Evolutionary conservation across 2,797 vertebrate genomes (phyloP), one percentile per base, ranked within the genome.

Genomic region (Anguilla obscura): DNA sequence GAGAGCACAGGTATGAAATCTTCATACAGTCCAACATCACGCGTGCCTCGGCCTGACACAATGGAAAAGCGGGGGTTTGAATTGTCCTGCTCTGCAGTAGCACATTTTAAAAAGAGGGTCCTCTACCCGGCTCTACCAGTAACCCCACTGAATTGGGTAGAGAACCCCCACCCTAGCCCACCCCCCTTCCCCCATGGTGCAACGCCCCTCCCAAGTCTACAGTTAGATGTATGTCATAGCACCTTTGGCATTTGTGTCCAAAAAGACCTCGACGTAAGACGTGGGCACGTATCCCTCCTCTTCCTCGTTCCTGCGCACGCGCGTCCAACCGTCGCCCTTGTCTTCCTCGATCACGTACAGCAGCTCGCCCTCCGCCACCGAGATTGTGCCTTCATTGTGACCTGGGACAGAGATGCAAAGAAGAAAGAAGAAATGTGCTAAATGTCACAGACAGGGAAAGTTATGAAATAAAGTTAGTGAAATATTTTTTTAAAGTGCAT

Each of bases 211-310:
- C 71, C 33, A 36, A 50, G 40, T 21, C 60, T 0, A 30, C 3
- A 52, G 48, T 96, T 96, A 97, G 94, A 98, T 98, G 94, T 98
- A 98, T 91, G 97, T 98, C 97, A 97, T 97, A 97, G 97, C 97
- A 99, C 98, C 98, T 99, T 99, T 98, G 96, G 97, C 97, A 91
- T 96, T 98, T 96, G 95, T 96, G 94, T 99, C 98, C 96, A 98
- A 96, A 92, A 98, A 98, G 94, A 99, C 96, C 95, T 99, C 98
- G 96, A 99, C 98, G 96, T 99, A 99, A 86, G 98, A 99, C 0
- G 98, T 99, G 92, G 98, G 98, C 90, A 99, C 98, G 85, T 99
- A 99, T 95, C 98, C 98, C 93, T 99, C 98, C 94, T 99, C 98
- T 74, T 98, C 98, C 18, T 97, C 96, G 93, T 98, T 98, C 92